phyloP scores from a whole-genome alignment of 92 coral and sea anemone species.

The Parazoanthus atlanticus region DNA sequence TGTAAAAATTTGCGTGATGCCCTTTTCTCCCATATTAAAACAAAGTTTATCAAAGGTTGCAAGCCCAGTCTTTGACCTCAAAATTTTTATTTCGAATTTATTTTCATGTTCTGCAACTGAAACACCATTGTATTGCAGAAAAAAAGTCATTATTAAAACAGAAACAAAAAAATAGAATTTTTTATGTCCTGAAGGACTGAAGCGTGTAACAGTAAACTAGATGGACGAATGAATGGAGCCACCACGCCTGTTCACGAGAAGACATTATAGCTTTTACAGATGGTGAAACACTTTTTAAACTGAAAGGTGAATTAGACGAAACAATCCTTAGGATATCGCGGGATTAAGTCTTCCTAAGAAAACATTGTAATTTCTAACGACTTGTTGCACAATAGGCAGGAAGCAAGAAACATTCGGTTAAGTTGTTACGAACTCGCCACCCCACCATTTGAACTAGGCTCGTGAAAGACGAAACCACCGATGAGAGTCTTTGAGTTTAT shows the following conservation, averaged over 20 bases:
- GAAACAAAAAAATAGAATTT: not conserved
- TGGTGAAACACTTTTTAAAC: constrained; percentile 1
- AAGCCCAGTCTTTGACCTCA: constrained; percentile 19
- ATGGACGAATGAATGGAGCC: not conserved
- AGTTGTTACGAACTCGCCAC: constrained; percentile 31
- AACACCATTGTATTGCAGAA: not conserved
- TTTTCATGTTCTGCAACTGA: not conserved
- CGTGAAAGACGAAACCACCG: constrained; percentile 37
- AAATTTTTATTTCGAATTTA: not conserved
- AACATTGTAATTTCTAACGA: not conserved
- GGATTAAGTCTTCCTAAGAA: not conserved
- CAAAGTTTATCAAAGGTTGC: constrained; percentile 38
- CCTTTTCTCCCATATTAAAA: not conserved
- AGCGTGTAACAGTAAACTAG: constrained; percentile 8
- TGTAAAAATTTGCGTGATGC: constrained; percentile 13
- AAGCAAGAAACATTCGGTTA: constrained; percentile 25
- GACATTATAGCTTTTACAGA: constrained; percentile 20
- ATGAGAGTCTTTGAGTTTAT: constrained; percentile 7
- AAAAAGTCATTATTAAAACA: not conserved
- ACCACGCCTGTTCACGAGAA: constrained; percentile 37
- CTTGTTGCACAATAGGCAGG: not conserved
- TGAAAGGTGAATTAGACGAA: constrained; percentile 6
- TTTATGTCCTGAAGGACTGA: constrained; percentile 10
- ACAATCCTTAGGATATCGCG: not conserved
- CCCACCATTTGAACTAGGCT: constrained; percentile 4